Base-by-base conservation (phyloP, 2,113 vertebrate species). In the Abramis brama region DNA sequence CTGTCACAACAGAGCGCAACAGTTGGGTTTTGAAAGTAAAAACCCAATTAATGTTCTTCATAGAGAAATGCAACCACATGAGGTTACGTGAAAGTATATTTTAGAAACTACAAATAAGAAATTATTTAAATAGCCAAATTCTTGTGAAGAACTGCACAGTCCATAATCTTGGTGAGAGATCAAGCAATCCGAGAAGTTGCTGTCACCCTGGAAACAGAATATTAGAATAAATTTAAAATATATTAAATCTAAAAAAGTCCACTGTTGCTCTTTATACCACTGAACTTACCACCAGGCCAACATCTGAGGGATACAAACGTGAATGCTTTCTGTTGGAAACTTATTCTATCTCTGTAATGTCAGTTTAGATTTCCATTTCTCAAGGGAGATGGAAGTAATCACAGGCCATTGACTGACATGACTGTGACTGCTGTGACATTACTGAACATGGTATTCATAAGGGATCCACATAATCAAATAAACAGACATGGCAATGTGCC, bases 341-440 rank as follows among this genome's bases (percentile, higher is more conserved):
- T 23, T 11, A 15, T 27, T 62, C 59, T 25, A 1, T 68, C 57
- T 12, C 39, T 27, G 23, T 71, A 71, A 64, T 30, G 84, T 79
- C 76, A 59, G 66, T 52, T 50, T 36, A 52, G 19, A 39, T 81
- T 77, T n/a, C 1, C 13, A 2, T 82, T 39, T 23, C 27, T 64
- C 11, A 0, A 12, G 50, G 6, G 52, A 82, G 52, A 39, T 30
- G 73, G 12, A 13, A 71, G 60, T 60, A n/a, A 43, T 52, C 74
- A 33, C 62, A 82, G 36, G 64, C 45, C 7, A 45, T 25, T 82
- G 77, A 85, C 85, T 78, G 70, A 52, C 59, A 21, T 70, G 73
- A 76, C 50, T 78, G 10, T 71, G 68, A 57, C 55, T 57, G 23
- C 59, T 8, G 17, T 86, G 83, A 85, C 78, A 77, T 89, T 82